Conservation (phyloP, 2,113 vertebrate species). For the Felis chaus region DNA sequence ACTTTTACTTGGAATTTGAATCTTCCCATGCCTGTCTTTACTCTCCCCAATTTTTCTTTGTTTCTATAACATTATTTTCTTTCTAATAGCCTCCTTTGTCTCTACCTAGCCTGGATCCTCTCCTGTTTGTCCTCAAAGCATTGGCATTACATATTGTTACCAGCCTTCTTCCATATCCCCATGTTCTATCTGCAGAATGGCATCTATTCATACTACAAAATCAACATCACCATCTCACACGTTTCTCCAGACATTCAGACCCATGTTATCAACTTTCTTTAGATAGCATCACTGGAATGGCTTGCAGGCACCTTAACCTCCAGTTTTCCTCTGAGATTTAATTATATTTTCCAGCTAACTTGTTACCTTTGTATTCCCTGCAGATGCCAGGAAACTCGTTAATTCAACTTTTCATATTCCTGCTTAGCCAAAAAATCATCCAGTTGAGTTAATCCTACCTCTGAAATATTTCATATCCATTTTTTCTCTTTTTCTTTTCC, state of each 20-base stretch:
- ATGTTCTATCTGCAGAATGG: neutral
- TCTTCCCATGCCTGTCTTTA: neutral
- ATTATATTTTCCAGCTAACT: neutral
- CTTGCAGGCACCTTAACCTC: neutral
- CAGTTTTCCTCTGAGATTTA: neutral
- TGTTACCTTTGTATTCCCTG: neutral
- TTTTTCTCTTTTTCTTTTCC: neutral
- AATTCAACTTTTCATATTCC: neutral
- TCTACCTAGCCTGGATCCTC: neutral
- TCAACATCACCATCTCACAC: neutral
- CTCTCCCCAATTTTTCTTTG: neutral
- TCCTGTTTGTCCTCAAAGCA: neutral
- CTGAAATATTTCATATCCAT: neutral
- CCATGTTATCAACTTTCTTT: neutral
- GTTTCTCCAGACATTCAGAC: neutral
- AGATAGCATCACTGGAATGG: neutral
- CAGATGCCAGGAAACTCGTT: neutral
- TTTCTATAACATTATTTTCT: neutral
- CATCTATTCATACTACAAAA: neutral
- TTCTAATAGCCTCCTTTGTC: neutral
- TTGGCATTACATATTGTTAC: neutral
- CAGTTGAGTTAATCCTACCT: neutral
- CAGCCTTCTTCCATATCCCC: neutral
- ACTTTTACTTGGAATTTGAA: neutral
- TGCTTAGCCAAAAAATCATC: neutral